Percentiles rank a stretch among this genome's conserved stretches.
Evolutionary conservation across 2,888 invertebrate genomes (phyloP).

Genomic region (Eutolmus rufibarbis): DNA sequence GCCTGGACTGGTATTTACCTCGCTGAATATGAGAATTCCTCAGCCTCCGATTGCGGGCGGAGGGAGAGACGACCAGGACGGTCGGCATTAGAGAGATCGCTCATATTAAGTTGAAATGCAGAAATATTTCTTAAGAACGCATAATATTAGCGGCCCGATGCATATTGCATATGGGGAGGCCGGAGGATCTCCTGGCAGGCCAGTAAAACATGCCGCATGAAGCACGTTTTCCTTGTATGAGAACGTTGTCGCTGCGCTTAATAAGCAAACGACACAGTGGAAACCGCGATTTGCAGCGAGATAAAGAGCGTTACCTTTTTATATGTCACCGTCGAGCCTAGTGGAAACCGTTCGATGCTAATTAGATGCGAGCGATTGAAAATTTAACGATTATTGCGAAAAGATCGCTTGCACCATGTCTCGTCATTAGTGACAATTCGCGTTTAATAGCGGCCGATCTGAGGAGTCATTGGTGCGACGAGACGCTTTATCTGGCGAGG

Average conservation of each 20-base stretch:
- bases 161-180: background rate
- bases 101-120: constrained; percentile 24
- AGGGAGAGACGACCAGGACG: background rate
- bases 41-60: background rate
- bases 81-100: constrained; percentile 26
- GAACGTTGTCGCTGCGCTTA: background rate
- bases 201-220: constrained; percentile 16
- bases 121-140: constrained; percentile 16
- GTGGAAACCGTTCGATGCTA: background rate
- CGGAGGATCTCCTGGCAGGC: background rate
- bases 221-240: constrained; percentile 23
- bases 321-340: constrained; percentile 15
- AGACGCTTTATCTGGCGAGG: background rate
- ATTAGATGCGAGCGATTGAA: background rate
- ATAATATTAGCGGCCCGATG: background rate
- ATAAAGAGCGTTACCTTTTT: constrained; percentile 21
- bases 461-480: background rate
- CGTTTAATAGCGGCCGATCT: background rate
- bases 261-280: background rate
- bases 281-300: background rate
- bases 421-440: background rate
- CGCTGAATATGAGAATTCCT: background rate
- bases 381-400: background rate
- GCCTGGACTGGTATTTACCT: background rate
- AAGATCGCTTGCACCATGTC: background rate